These are phyloP conservation scores for Aphrophora alni DNA, from an alignment of 2,888 invertebrate species.

Conservation along the genomic window DNA sequence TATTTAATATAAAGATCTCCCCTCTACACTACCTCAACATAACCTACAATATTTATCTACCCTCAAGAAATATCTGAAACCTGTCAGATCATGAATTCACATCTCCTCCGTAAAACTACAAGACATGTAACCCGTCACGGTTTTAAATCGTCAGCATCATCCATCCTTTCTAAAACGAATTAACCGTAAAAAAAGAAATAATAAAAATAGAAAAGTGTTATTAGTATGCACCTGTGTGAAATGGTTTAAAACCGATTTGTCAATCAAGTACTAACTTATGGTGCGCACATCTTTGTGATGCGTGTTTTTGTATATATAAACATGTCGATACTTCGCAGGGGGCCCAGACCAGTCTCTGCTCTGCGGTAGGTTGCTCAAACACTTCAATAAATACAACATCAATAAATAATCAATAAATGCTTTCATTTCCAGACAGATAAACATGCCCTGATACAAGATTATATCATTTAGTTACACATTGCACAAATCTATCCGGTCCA, in stretches of 20 bases:
- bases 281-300: not conserved
- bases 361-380: slow-evolving; percentile 5
- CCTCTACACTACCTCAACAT: no score
- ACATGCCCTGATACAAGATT: no score
- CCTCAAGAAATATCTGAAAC: no score
- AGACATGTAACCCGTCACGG: no score
- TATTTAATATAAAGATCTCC: no score
- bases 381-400: not conserved
- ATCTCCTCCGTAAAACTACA: no score
- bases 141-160: no score
- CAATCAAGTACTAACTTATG: not conserved
- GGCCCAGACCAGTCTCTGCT: not conserved
- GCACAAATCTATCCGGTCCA: no score
- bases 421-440: not conserved
- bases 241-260: not conserved
- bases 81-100: no score
- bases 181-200: not conserved
- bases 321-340: not conserved
- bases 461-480: no score
- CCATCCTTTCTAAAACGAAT: not conserved
- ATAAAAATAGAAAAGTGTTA: not conserved
- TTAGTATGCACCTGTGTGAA: not conserved
- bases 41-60: no score
- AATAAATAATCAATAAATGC: not conserved
- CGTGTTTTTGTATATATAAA: not conserved